Percentiles rank a stretch among this genome's conserved stretches.
Evolutionary conservation across 2,113 vertebrate genomes (phyloP).

Genomic region (Thamnaconus septentrionalis): DNA sequence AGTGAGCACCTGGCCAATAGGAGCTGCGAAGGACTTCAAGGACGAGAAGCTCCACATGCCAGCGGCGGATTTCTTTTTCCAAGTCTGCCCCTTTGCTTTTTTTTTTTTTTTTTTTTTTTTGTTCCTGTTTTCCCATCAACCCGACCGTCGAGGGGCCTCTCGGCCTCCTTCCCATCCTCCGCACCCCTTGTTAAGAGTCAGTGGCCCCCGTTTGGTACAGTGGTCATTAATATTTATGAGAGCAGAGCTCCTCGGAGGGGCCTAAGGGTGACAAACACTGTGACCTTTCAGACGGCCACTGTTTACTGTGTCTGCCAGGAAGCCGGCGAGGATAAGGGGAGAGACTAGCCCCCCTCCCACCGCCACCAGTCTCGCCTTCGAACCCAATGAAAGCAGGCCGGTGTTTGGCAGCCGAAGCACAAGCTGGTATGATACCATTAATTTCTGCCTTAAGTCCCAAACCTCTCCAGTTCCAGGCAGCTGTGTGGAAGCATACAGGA

Average conservation of each 20-base stretch:
- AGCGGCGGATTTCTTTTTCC: background rate
- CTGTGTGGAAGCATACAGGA: conserved; percentile 10
- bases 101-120: too few relatives aligned
- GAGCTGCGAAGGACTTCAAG: conserved; percentile 14
- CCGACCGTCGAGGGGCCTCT: conserved; percentile 26
- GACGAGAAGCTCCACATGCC: conserved; percentile 40
- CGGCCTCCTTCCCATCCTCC: conserved; percentile 7
- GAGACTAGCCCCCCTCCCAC: conserved; percentile 1
- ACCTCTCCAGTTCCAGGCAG: conserved; percentile 8
- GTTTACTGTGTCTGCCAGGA: conserved; percentile 63
- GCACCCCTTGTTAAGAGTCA: conserved; percentile 40
- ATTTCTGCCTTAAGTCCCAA: conserved; percentile 9
- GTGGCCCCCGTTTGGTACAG: conserved; percentile 40
- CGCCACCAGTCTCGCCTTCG: conserved; percentile 14
- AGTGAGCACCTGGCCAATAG: conserved; percentile 15
- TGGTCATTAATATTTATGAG: conserved; percentile 68
- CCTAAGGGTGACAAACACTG: conserved; percentile 62
- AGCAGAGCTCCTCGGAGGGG: conserved; percentile 37
- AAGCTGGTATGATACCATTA: conserved; percentile 35
- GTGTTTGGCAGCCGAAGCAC: conserved; percentile 39
- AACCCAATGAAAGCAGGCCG: conserved; percentile 57
- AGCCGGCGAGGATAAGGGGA: conserved; percentile 38
- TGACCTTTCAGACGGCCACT: conserved; percentile 59
- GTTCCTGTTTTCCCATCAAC: conserved; percentile 31
- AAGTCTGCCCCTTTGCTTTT: too few relatives aligned